Conservation (phyloP, 2,113 vertebrate genomes). For the Lophius piscatorius region DNA sequence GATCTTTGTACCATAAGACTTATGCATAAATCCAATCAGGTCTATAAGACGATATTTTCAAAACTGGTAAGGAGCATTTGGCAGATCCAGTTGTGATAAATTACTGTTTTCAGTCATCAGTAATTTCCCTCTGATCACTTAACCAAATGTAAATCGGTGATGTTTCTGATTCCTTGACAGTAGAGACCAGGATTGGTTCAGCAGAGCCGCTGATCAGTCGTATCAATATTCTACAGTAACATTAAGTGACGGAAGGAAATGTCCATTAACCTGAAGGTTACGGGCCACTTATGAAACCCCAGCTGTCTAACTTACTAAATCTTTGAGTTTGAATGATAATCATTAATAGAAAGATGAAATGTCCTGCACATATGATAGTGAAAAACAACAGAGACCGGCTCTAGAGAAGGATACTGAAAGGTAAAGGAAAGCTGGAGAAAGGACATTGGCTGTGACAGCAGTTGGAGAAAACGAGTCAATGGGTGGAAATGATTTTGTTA, state of each 20-base stretch:
- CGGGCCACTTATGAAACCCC: background rate
- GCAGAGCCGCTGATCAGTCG: too few species aligned
- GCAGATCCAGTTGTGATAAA: background rate
- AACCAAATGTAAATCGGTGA: too few species aligned
- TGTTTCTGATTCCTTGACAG: too few species aligned
- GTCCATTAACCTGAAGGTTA: slow-evolving; percentile 8
- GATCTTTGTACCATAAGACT: too few species aligned
- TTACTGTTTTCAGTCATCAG: too few species aligned
- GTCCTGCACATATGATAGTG: background rate
- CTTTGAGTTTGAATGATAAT: background rate
- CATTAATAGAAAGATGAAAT: background rate
- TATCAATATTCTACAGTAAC: background rate
- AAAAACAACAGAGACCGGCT: background rate
- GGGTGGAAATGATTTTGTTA: slow-evolving; percentile 59
- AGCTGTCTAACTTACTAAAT: background rate
- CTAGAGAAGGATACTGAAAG: background rate
- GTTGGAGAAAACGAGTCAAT: slow-evolving; percentile 54
- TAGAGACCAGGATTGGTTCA: too few species aligned
- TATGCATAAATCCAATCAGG: too few species aligned
- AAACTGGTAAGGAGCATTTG: background rate
- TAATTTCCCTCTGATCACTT: background rate
- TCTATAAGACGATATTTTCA: too few species aligned
- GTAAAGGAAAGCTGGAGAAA: background rate
- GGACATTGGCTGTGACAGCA: slow-evolving; percentile 28
- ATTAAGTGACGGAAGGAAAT: background rate